Evolutionary conservation across 2,113 vertebrate species (phyloP), one percentile per base, ranked within the genome.

Genomic region (Aplodontia rufa): DNA sequence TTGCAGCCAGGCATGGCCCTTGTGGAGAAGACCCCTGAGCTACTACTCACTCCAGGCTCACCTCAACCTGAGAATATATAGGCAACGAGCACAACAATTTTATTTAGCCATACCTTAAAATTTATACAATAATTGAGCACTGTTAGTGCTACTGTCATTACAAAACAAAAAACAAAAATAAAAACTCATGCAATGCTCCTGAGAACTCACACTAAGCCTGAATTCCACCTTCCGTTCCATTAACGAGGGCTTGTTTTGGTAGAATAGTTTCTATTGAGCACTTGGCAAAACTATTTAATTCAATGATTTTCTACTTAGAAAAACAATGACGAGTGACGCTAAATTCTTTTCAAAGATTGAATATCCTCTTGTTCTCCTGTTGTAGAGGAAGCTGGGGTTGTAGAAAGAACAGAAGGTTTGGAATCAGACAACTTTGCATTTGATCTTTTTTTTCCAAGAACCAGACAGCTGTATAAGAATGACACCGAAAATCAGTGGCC

Each of bases 201-300:
- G 93, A 7, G 69, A 91, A 80, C 24, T 68, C 47, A 49, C 14
- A 37, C 6, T 0, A 16, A 69, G 68, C 45, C 60, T 66, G 64
- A 72, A 94, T 72, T n/a, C 81, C 45, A 78, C 4, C 28, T 81
- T 32, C 19, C 37, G 58, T 91, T 79, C 35, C 42, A 68, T 51
- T 37, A n/a, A 84, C 37, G 2, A 62, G 80, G 78, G 49, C 53
- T 45, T 75, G 60, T 81, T 69, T 87, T 92, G 51, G 51, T 84
- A 58, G 83, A 79, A 80, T 87, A 58, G 1, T 64, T 94, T 95
- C 68, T 92, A 13, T 53, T 93, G 80, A 95, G 62, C 47, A 30
- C 37, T 83, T 91, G 78, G 68, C 55, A 79, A 49, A 47, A 55
- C 24, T 53, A 66, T 82, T 95, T 72, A 47, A 64, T 62, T 69